These are phyloP conservation scores for Dascyllus trimaculatus DNA, from an alignment of 2,113 vertebrate species.

Conservation along the genomic window DNA sequence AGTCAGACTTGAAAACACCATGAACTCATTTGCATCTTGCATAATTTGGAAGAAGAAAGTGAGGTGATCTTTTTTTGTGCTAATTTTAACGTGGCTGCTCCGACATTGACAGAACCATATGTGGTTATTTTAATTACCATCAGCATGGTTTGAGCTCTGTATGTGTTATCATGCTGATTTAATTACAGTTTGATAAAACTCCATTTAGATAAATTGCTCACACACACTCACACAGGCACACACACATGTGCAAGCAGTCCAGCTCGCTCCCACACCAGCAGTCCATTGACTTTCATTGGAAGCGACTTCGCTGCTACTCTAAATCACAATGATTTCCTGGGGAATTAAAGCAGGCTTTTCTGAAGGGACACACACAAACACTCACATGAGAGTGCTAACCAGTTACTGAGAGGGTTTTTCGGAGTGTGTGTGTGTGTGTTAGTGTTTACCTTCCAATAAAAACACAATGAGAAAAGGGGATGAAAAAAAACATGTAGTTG, in stretches of 20 bases:
- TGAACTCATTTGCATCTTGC: conserved; percentile 31
- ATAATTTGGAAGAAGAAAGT: conserved; percentile 11
- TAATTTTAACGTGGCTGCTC: conserved; percentile 13
- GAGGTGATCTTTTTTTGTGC: conserved; percentile 6
- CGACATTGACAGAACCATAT: background rate
- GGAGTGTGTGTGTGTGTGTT: conserved; percentile 34
- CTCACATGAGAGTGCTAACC: conserved; percentile 43
- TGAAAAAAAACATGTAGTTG: conserved; percentile 18
- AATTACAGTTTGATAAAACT: conserved; percentile 41
- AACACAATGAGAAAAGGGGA: conserved; percentile 21
- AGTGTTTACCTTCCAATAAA: conserved; percentile 10
- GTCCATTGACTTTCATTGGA: conserved; percentile 72
- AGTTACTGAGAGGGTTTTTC: conserved; percentile 33
- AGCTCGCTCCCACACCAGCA: conserved; percentile 41
- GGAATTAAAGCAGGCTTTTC: conserved; percentile 72
- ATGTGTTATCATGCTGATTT: conserved; percentile 37
- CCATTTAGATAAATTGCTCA: conserved; percentile 13
- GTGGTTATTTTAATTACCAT: conserved; percentile 46
- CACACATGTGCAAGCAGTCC: background rate
- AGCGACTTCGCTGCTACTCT: conserved; percentile 75
- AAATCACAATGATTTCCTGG: conserved; percentile 75
- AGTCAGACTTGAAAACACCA: conserved; percentile 25
- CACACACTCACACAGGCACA: background rate
- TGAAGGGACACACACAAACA: conserved; percentile 40
- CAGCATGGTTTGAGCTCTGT: conserved; percentile 15